Base-by-base conservation (phyloP, 1,140 invertebrate genomes). In the Ctenoplectra terminalis region DNA sequence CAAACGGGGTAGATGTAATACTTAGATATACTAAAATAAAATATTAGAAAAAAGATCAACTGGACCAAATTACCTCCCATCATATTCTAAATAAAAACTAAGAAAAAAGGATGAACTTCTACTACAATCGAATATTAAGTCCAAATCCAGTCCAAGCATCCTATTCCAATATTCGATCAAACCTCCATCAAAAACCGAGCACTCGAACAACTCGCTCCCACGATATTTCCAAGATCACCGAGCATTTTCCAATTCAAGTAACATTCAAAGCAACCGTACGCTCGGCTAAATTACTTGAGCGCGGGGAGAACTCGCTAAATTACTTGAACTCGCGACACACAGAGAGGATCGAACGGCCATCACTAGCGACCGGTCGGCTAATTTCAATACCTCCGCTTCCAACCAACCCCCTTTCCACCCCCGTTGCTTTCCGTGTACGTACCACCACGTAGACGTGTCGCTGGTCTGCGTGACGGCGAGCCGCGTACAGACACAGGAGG, bases 351-450 rank as follows among this genome's bases (percentile, higher is more conserved):
- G 77, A 80, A 80, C 58, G 77, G 77, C 77, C 77, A 80, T 80
- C 77, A 84, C 63, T 72, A 72, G 76, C 82, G 80, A 81, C 81
- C 82, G 81, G 77, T 85, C 81, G 85, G 85, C 90, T 90, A 90
- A 90, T 90, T 90, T 90, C 90, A 90, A 90, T 90, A 90, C 87
- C 89, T 85, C 87, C 79, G 75, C 76, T 87, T 50, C 64, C 71
- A 34, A 13, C 66, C 48, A 4, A 13, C 50, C 48, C 48, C 50
- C 20, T 23, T 29, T 6, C 31, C 26, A 20, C 50, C 40, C 52
- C 20, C 29, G 61, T 63, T 63, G 56, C 50, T 79, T 54, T 46
- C 84, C 66, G 54, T 84, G 86, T 82, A 70, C 58, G 82, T 80
- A 71, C 75, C 75, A 52, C 26, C 66, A 67, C 78, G 40, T n/a